phyloP scores from a whole-genome alignment of 37 sponge, comb jelly and placozoan genomes.

The Spongilla lacustris region DNA sequence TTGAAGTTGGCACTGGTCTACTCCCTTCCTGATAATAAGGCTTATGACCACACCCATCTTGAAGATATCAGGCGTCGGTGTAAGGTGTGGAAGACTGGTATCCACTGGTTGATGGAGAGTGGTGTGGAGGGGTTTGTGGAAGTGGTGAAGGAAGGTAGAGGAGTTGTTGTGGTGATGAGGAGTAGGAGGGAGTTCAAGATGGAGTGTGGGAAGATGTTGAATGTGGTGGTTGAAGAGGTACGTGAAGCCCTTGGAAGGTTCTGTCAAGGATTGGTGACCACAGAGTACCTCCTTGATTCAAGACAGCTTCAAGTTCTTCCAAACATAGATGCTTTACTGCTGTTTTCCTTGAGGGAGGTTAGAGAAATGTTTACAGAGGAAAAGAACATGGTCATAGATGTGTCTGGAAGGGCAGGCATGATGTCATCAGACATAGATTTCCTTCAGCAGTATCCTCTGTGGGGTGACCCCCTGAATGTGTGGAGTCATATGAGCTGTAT shows the following conservation, averaged over 20 bases:
- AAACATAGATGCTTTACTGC: background rate
- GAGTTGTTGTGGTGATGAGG: conserved; percentile 26
- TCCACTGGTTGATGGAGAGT: conserved; percentile 31
- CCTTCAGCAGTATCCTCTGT: background rate
- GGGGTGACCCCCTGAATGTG: background rate
- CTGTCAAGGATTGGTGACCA: background rate
- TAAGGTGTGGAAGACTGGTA: conserved; percentile 49
- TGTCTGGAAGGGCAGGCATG: background rate
- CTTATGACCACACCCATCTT: background rate
- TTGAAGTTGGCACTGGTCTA: conserved; percentile 21
- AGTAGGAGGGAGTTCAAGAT: conserved; percentile 6
- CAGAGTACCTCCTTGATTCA: conserved; percentile 17
- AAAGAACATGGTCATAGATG: background rate
- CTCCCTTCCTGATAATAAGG: conserved; percentile 7
- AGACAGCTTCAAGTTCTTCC: background rate
- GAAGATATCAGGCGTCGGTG: conserved; percentile 10
- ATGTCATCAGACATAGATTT: background rate
- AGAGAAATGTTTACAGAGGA: conserved; percentile 9
- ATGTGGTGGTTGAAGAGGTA: conserved; percentile 12
- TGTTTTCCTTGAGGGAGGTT: conserved; percentile 16
- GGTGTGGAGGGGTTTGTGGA: conserved; percentile 47
- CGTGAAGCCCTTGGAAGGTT: conserved; percentile 19
- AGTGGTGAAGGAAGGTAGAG: conserved; percentile 16
- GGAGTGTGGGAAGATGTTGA: conserved; percentile 21
- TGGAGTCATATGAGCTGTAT: background rate